Base-by-base conservation (phyloP, 2,888 invertebrate species). In the Cactoblastis cactorum region DNA sequence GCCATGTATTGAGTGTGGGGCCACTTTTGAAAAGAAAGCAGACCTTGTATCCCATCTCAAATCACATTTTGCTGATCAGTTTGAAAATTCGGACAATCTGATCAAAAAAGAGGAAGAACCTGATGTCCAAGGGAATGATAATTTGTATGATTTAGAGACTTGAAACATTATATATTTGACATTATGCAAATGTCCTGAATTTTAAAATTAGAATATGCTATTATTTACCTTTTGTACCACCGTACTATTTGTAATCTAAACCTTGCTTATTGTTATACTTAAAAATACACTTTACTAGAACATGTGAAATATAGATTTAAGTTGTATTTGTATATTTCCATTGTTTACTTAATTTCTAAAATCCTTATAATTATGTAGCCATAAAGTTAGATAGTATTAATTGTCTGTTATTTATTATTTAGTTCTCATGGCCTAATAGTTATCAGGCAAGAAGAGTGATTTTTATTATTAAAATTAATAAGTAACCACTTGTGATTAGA, bases 1-100 rank as follows among this genome's bases (percentile, higher is more conserved):
- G 80, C 91, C 91, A 58, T 94, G 94, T 67, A 87, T 90, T 58
- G 90, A 93, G 60, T 94, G 94, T 73, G 89, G 90, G 51, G 89
- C 90, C 45, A 90, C 91, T 24, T 92, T 92, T 77, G 91, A 90
- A 56, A 86, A 91, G 59, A 91, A 91, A 71, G 89, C 91, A 54
- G 91, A 91, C 59, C 73, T 92, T 61, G 87, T 91, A 47, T 90
- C 91, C 50, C 92, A 92, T 62, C 88, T 92, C 63, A 92, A 91
- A 61, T 91, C 91, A 2, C 92, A 92, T 71, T 90, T 90, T 58
- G 76, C 77, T 54, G 90, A 90, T 61, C 83, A 84, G 61, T 84
- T 74, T 75, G 87, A 89, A 67, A 85, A 86, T 50, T 50, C 71
- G 51, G 75, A 74, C 54, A 59, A 68, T 56, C 78, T 80, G 65